A percentile compares a stretch with the other conserved stretches of the same genome.
Evolutionary conservation across 2,888 invertebrate species (phyloP).

Genomic region (Chirona hameri): DNA sequence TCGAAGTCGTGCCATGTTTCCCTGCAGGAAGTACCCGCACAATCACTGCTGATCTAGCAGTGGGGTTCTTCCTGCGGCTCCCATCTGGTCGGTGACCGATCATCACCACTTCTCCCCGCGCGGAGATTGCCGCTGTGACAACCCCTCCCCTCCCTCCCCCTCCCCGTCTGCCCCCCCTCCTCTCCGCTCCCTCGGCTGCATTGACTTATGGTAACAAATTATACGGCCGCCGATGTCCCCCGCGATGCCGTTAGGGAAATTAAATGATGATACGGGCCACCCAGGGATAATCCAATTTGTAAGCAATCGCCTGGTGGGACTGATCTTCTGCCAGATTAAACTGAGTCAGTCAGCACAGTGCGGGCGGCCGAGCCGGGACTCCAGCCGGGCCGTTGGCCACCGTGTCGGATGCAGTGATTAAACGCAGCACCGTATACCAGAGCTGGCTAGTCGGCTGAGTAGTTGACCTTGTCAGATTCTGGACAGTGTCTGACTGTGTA

Average conservation of each 20-base stretch:
- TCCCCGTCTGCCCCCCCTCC: neutral
- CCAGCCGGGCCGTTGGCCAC: neutral
- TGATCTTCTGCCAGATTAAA: neutral
- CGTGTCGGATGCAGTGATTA: too few species aligned
- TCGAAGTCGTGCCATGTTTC: too few species aligned
- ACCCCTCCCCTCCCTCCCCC: neutral
- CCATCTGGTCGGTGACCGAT: neutral
- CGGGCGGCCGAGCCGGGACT: neutral
- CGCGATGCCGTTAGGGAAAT: neutral
- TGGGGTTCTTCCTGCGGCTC: neutral
- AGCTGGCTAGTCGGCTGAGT: too few species aligned
- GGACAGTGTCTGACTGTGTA: too few species aligned
- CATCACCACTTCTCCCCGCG: neutral
- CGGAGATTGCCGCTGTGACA: neutral
- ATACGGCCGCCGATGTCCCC: neutral
- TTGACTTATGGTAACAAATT: conserved; percentile 26
- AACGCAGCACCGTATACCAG: too few species aligned
- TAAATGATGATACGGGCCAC: conserved; percentile 24
- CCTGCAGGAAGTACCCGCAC: too few species aligned
- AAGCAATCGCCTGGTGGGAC: conserved; percentile 24
- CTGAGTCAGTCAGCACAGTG: neutral
- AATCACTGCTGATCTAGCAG: too few species aligned
- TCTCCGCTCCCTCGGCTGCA: neutral
- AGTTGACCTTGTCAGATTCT: too few species aligned
- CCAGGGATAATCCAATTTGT: conserved; percentile 25